phyloP scores from a whole-genome alignment of 2,888 invertebrate species.

The Listrodromus nycthemerus region DNA sequence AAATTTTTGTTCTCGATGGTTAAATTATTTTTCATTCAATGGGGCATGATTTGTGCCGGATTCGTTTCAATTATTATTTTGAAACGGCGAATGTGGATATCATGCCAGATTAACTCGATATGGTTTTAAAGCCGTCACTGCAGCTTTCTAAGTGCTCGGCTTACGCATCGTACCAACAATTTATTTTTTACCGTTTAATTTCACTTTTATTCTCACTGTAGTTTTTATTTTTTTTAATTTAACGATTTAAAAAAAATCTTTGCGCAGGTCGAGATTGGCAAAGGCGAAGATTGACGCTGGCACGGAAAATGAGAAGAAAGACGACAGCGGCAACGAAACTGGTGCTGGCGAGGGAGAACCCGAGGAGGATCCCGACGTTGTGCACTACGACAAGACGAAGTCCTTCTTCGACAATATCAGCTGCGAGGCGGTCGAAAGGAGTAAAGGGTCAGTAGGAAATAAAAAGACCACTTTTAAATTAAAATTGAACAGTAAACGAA shows the following conservation, averaged over 20 bases:
- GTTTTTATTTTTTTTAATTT: too few relatives aligned
- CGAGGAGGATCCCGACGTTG: slow-evolving; percentile 89
- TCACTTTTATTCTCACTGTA: not conserved
- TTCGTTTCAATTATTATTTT: slow-evolving; percentile 74
- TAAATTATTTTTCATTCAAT: not conserved
- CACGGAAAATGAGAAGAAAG: slow-evolving; percentile 90
- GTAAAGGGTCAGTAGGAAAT: slow-evolving; percentile 86
- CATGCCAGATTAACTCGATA: slow-evolving; percentile 78
- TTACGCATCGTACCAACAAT: slow-evolving; percentile 79
- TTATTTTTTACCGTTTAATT: not conserved
- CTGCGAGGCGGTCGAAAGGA: slow-evolving; percentile 98
- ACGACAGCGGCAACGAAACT: slow-evolving; percentile 96
- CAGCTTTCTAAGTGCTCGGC: slow-evolving; percentile 45
- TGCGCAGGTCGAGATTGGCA: slow-evolving; percentile 89
- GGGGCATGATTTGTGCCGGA: slow-evolving; percentile 79
- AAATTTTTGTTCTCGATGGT: not conserved
- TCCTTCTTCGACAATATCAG: slow-evolving; percentile 99
- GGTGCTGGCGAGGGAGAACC: slow-evolving; percentile 93
- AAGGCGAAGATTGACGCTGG: slow-evolving; percentile 91
- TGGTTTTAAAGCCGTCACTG: slow-evolving; percentile 71
- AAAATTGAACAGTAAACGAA: not conserved
- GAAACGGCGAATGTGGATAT: slow-evolving; percentile 79
- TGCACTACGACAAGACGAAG: slow-evolving; percentile 97
- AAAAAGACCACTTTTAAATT: slow-evolving; percentile 12
- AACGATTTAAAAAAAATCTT: too few relatives aligned